Evolutionary conservation across 2,888 invertebrate genomes (phyloP), one percentile per base, ranked within the genome.

Genomic region (Apamea sordens): DNA sequence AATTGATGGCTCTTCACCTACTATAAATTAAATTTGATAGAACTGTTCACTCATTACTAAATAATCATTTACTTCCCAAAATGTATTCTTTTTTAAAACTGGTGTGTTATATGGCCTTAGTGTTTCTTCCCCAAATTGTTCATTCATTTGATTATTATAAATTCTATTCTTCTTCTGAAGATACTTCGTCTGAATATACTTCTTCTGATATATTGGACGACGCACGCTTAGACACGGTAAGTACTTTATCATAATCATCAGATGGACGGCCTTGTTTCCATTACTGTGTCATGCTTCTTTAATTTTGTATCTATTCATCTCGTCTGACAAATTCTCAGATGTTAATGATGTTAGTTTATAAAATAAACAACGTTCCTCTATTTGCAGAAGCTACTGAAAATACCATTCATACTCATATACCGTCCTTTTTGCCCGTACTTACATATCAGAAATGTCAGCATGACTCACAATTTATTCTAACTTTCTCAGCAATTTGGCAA

Each of bases 141-240:
- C n/a, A 70, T 36, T 72, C 88, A 5, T n/a, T 71, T 10, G 81
- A 85, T 36, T 71, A 74, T 79, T 68, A 82, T 72, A 73, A 8
- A 41, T 73, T 83, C 44, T 44, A 59, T 81, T 32, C 50, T 32
- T 65, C 65, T 61, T 59, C 50, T 56, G 67, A 36, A 73, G 76
- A 80, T 59, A 92, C 92, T 0, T 90, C 92, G 8, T 24, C 28
- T 32, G 73, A 74, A 59, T 77, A 77, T 63, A 93, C 93, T 0
- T 88, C 92, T 87, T 76, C 84, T 3, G 91, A 90, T 76, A 89
- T 95, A 79, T 88, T 94, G 64, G 96, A 96, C 88, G 96, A 96
- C 85, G 95, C 96, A 28, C 90, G 90, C 50, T 92, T 96, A 81
- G 96, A 96, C 80, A 94, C 95, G 32, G 96, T 96, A 92, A 92